These are phyloP conservation scores for Leucophenga varia DNA, from an alignment of 1,140 invertebrate genomes.

Conservation along the genomic window DNA sequence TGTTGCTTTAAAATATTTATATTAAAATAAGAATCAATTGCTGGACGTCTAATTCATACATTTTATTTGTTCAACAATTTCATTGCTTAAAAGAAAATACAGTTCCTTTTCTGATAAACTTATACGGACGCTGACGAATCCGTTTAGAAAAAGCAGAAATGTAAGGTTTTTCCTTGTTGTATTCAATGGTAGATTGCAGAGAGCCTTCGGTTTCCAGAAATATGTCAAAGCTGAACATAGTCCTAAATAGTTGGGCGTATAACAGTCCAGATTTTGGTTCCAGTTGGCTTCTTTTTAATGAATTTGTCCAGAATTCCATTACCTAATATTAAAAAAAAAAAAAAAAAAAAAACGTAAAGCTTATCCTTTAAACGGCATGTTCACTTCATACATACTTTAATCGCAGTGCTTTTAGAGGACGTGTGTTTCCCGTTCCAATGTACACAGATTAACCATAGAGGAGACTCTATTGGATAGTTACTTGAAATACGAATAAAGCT, in stretches of 20 bases:
- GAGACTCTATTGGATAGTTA: constrained; percentile 77
- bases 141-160: constrained; percentile 43
- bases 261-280: constrained; percentile 58
- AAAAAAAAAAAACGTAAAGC: constrained; percentile 1
- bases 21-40: constrained; percentile 13
- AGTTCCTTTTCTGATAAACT: constrained; percentile 36
- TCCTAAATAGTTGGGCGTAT: constrained; percentile 73
- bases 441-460: constrained; percentile 72
- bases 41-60: constrained; percentile 1
- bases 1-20: constrained; percentile 31
- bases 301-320: constrained; percentile 75
- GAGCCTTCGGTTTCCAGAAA: constrained; percentile 74
- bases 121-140: constrained; percentile 39
- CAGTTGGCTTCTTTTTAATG: constrained; percentile 36
- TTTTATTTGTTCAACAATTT: constrained; percentile 3
- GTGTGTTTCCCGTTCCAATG: constrained; percentile 71
- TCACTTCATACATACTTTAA: constrained; percentile 61
- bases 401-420: constrained; percentile 66
- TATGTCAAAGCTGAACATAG: constrained; percentile 83
- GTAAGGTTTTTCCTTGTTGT: constrained; percentile 44
- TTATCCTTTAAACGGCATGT: not conserved
- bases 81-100: constrained; percentile 44
- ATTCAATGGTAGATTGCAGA: constrained; percentile 63
- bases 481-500: constrained; percentile 76
- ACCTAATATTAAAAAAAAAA: constrained; percentile 57